Evolutionary conservation across 2,113 vertebrate genomes (phyloP).

Genomic region (Sylvia atricapilla): DNA sequence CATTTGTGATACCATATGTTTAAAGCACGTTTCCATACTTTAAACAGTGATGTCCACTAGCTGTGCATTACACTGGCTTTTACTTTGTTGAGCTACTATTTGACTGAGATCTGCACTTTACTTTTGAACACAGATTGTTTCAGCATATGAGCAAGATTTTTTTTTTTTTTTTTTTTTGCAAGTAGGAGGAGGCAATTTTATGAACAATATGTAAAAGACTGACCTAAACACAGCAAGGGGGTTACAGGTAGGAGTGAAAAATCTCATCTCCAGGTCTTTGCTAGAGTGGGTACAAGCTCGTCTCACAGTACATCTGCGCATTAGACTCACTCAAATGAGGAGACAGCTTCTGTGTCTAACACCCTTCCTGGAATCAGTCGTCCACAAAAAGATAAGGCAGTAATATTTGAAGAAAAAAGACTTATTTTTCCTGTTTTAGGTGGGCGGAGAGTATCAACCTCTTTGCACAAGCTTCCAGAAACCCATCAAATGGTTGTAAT

Average conservation of each 20-base stretch:
- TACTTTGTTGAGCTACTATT: not conserved
- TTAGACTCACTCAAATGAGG: not conserved
- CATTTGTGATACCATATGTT: not conserved
- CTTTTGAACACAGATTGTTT: not conserved
- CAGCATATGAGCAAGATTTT: fast-evolving
- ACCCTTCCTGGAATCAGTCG: not conserved
- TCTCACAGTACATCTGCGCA: not conserved
- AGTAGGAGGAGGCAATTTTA: not conserved
- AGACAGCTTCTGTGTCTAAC: not conserved
- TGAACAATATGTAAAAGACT: not conserved
- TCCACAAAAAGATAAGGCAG: not conserved
- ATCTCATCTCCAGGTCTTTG: not conserved
- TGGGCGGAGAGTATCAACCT: not conserved
- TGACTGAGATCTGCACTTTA: not conserved
- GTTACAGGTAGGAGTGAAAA: not conserved
- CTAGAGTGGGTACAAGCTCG: not conserved
- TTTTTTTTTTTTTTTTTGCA: not conserved
- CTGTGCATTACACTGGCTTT: not conserved
- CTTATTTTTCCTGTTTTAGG: not conserved
- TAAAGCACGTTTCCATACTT: not conserved
- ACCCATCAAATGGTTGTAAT: not conserved
- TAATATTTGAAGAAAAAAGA: not conserved
- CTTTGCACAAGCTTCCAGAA: not conserved
- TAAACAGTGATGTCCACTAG: not conserved
- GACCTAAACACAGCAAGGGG: not conserved